Evolutionary conservation across 1,140 invertebrate genomes (phyloP), one percentile per base, ranked within the genome.

Genomic region (Bacillus rossius): DNA sequence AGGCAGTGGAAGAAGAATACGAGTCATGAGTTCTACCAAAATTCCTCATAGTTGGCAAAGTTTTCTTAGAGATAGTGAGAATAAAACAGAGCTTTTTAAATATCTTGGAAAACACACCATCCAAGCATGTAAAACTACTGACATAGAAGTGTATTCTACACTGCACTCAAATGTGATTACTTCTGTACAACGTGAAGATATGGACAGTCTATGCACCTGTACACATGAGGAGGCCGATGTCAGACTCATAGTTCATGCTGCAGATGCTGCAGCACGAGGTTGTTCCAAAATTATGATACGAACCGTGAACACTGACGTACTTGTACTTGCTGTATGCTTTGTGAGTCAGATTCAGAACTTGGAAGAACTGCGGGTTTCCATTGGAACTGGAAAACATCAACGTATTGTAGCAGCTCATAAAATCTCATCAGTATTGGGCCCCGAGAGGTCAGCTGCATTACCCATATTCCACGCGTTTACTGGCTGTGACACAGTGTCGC

Each of bases 161-260:
- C 43, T 45, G 43, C 17, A 45, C 23, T 19, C 43, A 45, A 25
- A 45, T 45, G 43, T 45, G 17, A 19, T 45, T 19, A 45, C 43
- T 45, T 13, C 43, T 20, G 17, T 25, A 19, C 17, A 45, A 19
- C 10, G 49, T 23, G 20, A 17, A 48, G 26, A 17, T 16, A 48
- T 41, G 52, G 17, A 41, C 22, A 55, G 16, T 37, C 23, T 64
- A 42, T 14, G 48, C 22, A 55, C 65, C n/a, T 65, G 62, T 48
- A 61, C 53, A 37, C 66, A 69, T 34, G 63, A 68, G 55, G 65
- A 69, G 53, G 67, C 67, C 8, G 67, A 69, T 43, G 60, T 58
- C 7, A 40, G 57, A 20, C 53, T 69, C 3, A 14, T 67, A 8
- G 14, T 69, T 14, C 67, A 69, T 61, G 45, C 47, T 7, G 38